Evolutionary conservation across 2,113 vertebrate species (phyloP).

Genomic region (Nansenia antarctica): DNA sequence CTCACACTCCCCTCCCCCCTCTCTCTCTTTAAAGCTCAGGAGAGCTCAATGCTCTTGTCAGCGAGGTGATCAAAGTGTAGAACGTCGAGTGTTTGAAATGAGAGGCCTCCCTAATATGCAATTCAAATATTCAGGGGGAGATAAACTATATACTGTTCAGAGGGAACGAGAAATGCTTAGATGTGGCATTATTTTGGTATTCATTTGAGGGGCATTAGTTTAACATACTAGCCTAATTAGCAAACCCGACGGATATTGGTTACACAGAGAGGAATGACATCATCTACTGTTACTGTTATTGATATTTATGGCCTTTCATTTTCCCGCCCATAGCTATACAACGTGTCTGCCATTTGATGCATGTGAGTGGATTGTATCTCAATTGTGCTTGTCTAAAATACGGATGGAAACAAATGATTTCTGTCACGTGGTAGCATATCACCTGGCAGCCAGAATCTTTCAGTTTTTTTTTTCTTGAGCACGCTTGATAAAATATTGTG

Average conservation of each 20-base stretch:
- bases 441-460: background rate
- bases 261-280: slow-evolving; percentile 32
- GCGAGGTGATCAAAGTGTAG: slow-evolving; percentile 55
- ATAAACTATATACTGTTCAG: slow-evolving; percentile 44
- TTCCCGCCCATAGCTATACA: slow-evolving; percentile 11
- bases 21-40: slow-evolving; percentile 40
- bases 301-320: slow-evolving; percentile 42
- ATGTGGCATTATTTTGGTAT: slow-evolving; percentile 39
- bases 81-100: slow-evolving; percentile 36
- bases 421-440: background rate
- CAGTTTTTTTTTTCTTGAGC: background rate
- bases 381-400: slow-evolving; percentile 1
- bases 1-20: background rate
- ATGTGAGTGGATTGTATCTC: slow-evolving; percentile 8
- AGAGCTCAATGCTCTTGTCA: slow-evolving; percentile 49
- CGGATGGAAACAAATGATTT: slow-evolving; percentile 16
- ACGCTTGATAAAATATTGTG: background rate
- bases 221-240: slow-evolving; percentile 50
- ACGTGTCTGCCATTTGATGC: slow-evolving; percentile 12
- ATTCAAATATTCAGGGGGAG: slow-evolving; percentile 38
- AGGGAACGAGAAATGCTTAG: slow-evolving; percentile 15
- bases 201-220: slow-evolving; percentile 44
- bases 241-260: slow-evolving; percentile 35
- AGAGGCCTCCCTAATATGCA: slow-evolving; percentile 25
- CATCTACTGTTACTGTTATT: slow-evolving; percentile 40